Evolutionary conservation across 2,888 invertebrate genomes (phyloP), one percentile per base, ranked within the genome.

Genomic region (Nomada fucata): DNA sequence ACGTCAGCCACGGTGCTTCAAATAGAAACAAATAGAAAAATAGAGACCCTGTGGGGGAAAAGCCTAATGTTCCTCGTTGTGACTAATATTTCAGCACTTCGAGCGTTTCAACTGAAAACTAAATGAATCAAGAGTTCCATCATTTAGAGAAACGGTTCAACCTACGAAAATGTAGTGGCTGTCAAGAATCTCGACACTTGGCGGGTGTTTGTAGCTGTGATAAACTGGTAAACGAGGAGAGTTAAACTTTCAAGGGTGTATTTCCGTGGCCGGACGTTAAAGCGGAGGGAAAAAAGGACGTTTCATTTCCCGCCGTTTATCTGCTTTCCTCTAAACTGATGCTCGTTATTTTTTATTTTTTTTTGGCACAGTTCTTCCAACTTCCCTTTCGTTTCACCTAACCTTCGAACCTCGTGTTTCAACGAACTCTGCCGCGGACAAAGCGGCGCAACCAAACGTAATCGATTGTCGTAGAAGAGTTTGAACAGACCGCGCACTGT

Each of bases 401-500:
- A 29, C n/a, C 4, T 69, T 18, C 53, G 20, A 18, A 44, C 10
- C 57, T 7, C 23, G 47, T 47, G 57, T 60, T 64, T 57, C 55
- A 20, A 36, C 68, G 73, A 23, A 77, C 29, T n/a, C 13, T 76
- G 82, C 72, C 86, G 86, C 83, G 85, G 89, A 88, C 5, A 7
- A 36, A 36, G 36, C 18, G 18, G 15, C n/a, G 20, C 23, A 44
- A 5, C 36, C 44, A n/a, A n/a, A 18, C 0, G 29, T 87, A 90
- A 91, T 91, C 91, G 90, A 91, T 89, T 90, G 91, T 90, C 89
- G 86, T 44, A 71, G 61, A 79, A 72, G 88, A 90, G 91, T 92
- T 89, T 90, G 86, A 90, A 92, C 88, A 86, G 89, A 90, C 75
- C 71, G 70, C n/a, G 23, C 3, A 26, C 20, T 10, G 55, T n/a